A percentile compares a stretch with the other conserved stretches of the same genome.
These are phyloP conservation scores for Podiceps cristatus DNA, from an alignment of 2,113 vertebrate species.

Conservation along the genomic window DNA sequence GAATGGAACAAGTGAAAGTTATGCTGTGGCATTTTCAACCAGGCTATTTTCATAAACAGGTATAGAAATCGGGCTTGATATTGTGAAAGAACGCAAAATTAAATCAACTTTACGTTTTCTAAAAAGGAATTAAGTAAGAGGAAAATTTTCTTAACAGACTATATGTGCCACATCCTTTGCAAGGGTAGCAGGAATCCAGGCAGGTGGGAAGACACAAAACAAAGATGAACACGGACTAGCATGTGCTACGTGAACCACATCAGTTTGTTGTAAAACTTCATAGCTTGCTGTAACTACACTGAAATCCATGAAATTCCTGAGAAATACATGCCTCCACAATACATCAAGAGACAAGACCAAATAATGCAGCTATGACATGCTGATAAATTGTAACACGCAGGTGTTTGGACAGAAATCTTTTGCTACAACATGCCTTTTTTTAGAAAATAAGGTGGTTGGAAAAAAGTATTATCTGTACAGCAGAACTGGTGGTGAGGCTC, in stretches of 20 bases:
- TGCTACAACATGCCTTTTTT: background rate
- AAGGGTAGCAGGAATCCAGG: background rate
- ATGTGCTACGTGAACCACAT: background rate
- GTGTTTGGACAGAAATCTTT: background rate
- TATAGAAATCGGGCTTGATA: background rate
- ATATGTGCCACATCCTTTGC: background rate
- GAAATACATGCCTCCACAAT: background rate
- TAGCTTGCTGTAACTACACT: background rate
- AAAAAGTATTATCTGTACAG: background rate
- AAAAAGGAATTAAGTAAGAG: background rate
- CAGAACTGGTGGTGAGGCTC: background rate
- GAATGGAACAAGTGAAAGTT: background rate
- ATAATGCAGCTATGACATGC: background rate
- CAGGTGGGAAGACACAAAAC: background rate
- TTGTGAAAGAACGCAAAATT: background rate
- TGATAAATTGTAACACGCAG: background rate
- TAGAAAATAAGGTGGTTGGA: background rate
- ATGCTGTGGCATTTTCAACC: background rate
- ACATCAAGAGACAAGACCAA: background rate
- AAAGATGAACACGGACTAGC: background rate
- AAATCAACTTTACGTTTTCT: background rate
- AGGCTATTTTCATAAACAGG: background rate
- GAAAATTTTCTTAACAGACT: background rate
- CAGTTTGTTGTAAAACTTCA: background rate
- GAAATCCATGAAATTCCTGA: background rate